A percentile compares a stretch with the other conserved stretches of the same genome.
Conservation (phyloP, 2,113 vertebrate genomes). For the Electrona antarctica region DNA sequence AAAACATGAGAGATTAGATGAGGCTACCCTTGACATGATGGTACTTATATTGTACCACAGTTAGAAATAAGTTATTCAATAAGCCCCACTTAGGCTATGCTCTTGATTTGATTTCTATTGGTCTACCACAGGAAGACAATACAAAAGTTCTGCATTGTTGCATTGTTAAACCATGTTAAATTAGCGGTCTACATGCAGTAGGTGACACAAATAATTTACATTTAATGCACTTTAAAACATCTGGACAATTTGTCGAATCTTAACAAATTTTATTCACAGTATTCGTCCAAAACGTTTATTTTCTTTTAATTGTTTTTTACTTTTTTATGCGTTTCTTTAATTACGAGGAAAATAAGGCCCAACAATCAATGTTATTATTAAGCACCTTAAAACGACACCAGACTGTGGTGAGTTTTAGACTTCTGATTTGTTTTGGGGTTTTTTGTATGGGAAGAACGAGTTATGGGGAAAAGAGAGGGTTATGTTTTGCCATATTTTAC, state of each 20-base stretch:
- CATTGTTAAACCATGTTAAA: constrained; percentile 39
- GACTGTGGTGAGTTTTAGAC: background rate
- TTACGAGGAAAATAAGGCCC: constrained; percentile 52
- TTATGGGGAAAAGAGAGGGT: constrained; percentile 12
- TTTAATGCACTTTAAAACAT: constrained; percentile 76
- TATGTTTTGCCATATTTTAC: constrained; percentile 1
- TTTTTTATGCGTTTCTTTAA: constrained; percentile 4
- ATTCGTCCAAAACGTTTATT: constrained; percentile 33
- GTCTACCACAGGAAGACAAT: constrained; percentile 37
- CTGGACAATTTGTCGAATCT: constrained; percentile 54
- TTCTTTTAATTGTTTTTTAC: background rate
- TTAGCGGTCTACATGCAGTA: constrained; percentile 47
- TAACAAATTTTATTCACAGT: constrained; percentile 53
- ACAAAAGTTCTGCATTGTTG: constrained; percentile 9
- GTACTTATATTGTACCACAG: constrained; percentile 27
- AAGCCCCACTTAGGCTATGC: constrained; percentile 40
- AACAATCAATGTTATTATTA: constrained; percentile 61
- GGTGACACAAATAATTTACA: constrained; percentile 60
- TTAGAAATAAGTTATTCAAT: constrained; percentile 32
- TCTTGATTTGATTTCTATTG: constrained; percentile 7
- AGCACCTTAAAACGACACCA: constrained; percentile 65
- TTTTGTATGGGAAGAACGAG: constrained; percentile 36
- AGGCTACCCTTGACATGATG: constrained; percentile 37
- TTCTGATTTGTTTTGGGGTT: constrained; percentile 32
- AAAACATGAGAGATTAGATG: constrained; percentile 28